Conservation (phyloP, 2,888 invertebrate genomes). For the Lithosia quadra region DNA sequence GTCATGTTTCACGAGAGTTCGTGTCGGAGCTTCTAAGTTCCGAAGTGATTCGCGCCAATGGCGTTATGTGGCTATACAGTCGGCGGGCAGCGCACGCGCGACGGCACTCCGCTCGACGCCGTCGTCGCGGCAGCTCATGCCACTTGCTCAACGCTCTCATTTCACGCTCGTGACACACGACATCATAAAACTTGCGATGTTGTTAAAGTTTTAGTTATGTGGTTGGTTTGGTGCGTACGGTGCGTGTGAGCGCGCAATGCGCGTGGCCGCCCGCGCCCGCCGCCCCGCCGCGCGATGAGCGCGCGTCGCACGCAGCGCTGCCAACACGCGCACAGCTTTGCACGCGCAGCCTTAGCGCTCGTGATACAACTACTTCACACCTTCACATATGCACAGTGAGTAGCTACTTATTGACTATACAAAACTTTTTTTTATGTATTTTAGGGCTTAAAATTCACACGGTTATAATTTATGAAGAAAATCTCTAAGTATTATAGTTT, state of each 20-base stretch:
- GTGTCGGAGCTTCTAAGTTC: conserved; percentile 47
- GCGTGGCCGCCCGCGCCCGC: conserved; percentile 65
- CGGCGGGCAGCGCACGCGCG: conserved; percentile 80
- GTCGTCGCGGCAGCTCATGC: conserved; percentile 75
- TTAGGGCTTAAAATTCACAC: too few relatives aligned
- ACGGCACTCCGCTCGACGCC: conserved; percentile 74
- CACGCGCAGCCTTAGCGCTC: conserved; percentile 56
- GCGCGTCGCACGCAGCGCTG: conserved; percentile 70
- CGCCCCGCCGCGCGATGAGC: conserved; percentile 78
- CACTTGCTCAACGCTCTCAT: conserved; percentile 50
- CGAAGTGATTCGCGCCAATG: conserved; percentile 54
- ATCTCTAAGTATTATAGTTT: too few relatives aligned
- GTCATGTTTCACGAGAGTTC: conserved; percentile 36
- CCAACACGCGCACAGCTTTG: conserved; percentile 58
- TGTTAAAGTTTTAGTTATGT: conserved; percentile 19
- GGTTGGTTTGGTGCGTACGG: conserved; percentile 37
- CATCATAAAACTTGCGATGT: conserved; percentile 14
- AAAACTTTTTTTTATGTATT: not conserved
- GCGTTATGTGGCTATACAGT: conserved; percentile 38
- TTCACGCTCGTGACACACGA: conserved; percentile 61
- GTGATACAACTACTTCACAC: conserved; percentile 63
- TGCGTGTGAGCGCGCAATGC: conserved; percentile 75
- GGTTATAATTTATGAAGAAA: too few relatives aligned
- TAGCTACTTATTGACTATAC: conserved; percentile 35
- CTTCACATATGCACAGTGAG: conserved; percentile 75